phyloP scores from a whole-genome alignment of 2,888 invertebrate species.

The Parapristionchus giblindavisi region DNA sequence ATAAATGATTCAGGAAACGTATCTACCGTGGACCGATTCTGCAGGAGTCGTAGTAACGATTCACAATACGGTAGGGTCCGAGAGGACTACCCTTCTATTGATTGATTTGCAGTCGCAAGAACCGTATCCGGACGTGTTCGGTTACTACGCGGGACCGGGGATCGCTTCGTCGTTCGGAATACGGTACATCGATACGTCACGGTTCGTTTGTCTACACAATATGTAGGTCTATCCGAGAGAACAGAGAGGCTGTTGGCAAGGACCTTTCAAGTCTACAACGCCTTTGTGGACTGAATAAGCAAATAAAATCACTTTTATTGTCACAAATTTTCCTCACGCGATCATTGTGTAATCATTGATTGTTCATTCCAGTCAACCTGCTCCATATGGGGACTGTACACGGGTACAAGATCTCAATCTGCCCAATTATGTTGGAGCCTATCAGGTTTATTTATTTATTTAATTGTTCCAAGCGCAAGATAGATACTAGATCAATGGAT shows the following conservation, averaged over 20 bases:
- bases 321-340: no score
- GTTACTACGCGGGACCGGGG: slow-evolving; percentile 59
- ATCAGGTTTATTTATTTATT: no score
- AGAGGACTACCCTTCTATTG: not conserved
- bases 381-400: slow-evolving; percentile 70
- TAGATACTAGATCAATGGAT: not conserved
- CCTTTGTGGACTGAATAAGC: no score
- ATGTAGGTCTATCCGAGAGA: no score
- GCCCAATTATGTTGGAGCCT: slow-evolving; percentile 50
- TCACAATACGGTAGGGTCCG: slow-evolving; percentile 51
- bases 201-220: not conserved
- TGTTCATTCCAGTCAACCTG: not conserved
- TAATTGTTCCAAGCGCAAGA: no score
- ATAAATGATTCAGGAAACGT: slow-evolving; percentile 37
- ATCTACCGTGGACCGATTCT: slow-evolving; percentile 65
- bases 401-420: slow-evolving; percentile 43
- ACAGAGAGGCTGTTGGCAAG: no score
- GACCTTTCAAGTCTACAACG: no score
- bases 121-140: slow-evolving; percentile 54
- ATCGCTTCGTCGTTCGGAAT: slow-evolving; percentile 57
- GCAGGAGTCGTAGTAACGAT: slow-evolving; percentile 69
- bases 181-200: slow-evolving; percentile 1
- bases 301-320: no score
- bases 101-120: slow-evolving; percentile 12
- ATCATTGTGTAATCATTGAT: no score